Percentiles rank a stretch among this genome's conserved stretches.
Evolutionary conservation across 2,888 invertebrate species (phyloP).

Genomic region (Agrenia bidenticulata): DNA sequence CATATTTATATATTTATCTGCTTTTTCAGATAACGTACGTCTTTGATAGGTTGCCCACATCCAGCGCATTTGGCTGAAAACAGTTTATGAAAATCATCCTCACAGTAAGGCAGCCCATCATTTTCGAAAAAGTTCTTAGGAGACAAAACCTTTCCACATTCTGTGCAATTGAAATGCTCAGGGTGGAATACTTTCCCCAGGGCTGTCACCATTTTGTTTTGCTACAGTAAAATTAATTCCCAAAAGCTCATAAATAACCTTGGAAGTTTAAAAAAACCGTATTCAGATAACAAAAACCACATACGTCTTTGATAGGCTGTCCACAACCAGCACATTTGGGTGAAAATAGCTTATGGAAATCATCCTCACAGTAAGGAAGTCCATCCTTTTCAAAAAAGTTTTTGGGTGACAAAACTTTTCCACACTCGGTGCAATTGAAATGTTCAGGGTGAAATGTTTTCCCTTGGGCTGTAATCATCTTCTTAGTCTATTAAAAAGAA

Average conservation of each 20-base stretch:
- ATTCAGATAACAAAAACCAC: no score
- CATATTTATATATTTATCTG: no score
- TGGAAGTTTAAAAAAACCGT: background rate
- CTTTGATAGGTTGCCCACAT: slow-evolving; percentile 47
- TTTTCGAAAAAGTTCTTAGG: slow-evolving; percentile 41
- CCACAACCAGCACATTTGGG: slow-evolving; percentile 37
- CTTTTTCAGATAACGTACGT: slow-evolving; percentile 21
- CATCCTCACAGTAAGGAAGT: slow-evolving; percentile 37
- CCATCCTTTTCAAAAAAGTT: slow-evolving; percentile 43
- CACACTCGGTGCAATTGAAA: slow-evolving; percentile 42
- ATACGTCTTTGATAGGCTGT: slow-evolving; percentile 29
- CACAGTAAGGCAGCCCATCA: slow-evolving; percentile 41
- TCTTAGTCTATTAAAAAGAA: slow-evolving; percentile 20
- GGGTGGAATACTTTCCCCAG: slow-evolving; percentile 29
- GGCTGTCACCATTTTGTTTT: slow-evolving; percentile 13
- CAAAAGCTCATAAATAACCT: no score
- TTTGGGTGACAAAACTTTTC: slow-evolving; percentile 34
- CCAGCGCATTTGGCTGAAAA: slow-evolving; percentile 48
- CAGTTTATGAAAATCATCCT: slow-evolving; percentile 40
- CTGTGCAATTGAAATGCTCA: slow-evolving; percentile 38
- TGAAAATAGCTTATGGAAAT: slow-evolving; percentile 37
- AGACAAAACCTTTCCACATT: slow-evolving; percentile 35
- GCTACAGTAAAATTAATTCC: slow-evolving; percentile 3
- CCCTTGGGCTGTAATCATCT: slow-evolving; percentile 31
- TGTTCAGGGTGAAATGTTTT: slow-evolving; percentile 37